Percentiles rank a stretch among this genome's conserved stretches.
These are phyloP conservation scores for Ivindomyrus marchei DNA, from an alignment of 2,113 vertebrate genomes.

Conservation along the genomic window DNA sequence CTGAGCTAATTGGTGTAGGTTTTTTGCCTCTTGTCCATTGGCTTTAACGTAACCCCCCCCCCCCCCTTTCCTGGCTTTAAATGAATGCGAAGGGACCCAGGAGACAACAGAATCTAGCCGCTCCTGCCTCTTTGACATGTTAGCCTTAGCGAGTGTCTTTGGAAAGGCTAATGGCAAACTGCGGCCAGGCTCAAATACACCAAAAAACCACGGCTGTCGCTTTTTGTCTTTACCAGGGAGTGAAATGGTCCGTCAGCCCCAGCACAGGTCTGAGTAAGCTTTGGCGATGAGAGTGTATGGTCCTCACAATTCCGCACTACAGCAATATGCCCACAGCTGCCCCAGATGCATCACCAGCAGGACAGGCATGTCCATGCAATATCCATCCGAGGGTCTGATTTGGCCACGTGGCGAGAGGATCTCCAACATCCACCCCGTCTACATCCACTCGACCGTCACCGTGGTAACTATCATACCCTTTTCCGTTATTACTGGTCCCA, in stretches of 20 bases:
- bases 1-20: constrained; percentile 46
- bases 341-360: background rate
- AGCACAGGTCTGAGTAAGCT: background rate
- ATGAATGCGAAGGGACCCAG: constrained; percentile 49
- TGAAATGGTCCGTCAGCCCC: background rate
- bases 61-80: constrained; percentile 33
- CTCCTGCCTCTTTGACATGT: constrained; percentile 30
- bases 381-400: background rate
- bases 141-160: constrained; percentile 21
- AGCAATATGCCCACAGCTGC: background rate
- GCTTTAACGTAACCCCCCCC: constrained; percentile 30
- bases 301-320: background rate
- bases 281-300: background rate
- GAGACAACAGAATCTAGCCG: constrained; percentile 44
- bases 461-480: background rate
- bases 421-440: background rate
- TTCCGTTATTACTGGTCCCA: background rate
- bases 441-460: background rate
- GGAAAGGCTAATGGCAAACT: constrained; percentile 25
- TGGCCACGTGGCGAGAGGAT: background rate
- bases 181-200: background rate
- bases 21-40: constrained; percentile 40
- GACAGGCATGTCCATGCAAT: background rate
- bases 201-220: background rate
- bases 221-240: background rate